A percentile compares a stretch with the other conserved stretches of the same genome.
These are phyloP conservation scores for Habropoda laboriosa DNA, from an alignment of 1,140 invertebrate species.

Conservation along the genomic window DNA sequence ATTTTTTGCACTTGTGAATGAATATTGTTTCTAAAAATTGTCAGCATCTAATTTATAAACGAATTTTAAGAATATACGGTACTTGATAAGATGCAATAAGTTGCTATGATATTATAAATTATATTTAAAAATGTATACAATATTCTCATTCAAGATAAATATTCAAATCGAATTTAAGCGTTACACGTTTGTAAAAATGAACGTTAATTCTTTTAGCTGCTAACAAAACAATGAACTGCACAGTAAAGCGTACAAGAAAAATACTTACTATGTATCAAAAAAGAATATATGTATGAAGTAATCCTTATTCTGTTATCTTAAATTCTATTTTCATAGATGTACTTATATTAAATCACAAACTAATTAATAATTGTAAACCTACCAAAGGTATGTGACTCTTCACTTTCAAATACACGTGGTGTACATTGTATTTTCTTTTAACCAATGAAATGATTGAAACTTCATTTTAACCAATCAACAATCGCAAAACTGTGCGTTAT, in stretches of 20 bases:
- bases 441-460: background rate
- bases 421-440: background rate
- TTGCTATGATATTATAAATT: background rate
- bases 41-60: background rate
- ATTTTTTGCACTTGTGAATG: background rate
- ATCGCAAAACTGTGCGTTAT: background rate
- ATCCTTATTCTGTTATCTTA: background rate
- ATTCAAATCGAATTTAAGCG: background rate
- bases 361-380: background rate
- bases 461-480: background rate
- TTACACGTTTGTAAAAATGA: background rate
- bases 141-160: background rate
- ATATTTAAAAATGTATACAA: background rate
- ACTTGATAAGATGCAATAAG: background rate
- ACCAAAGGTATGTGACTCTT: background rate
- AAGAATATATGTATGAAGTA: background rate
- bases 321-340: background rate
- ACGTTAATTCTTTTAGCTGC: background rate
- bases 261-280: background rate
- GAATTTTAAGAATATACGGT: background rate
- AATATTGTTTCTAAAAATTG: background rate
- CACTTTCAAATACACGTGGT: background rate
- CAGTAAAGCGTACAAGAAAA: background rate
- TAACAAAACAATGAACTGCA: background rate
- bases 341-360: background rate